Base-by-base conservation (phyloP, 2,888 invertebrate genomes). In the Dolomedes plantarius region DNA sequence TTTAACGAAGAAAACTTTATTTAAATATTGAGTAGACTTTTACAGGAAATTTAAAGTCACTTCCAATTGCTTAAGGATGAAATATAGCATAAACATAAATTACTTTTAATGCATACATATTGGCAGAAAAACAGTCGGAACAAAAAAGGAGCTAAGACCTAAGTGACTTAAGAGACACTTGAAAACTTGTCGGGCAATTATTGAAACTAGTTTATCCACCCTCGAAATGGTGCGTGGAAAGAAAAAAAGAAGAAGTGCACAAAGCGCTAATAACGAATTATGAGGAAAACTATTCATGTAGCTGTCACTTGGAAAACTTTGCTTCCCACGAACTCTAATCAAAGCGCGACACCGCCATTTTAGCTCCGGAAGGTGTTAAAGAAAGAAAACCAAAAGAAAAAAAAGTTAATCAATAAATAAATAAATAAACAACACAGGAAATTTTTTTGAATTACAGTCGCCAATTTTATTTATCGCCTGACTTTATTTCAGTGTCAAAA, bases 141-240 rank as follows among this genome's bases (percentile, higher is more conserved):
- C n/a, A n/a, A n/a, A n/a, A n/a, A n/a, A n/a, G n/a, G n/a, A n/a
- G n/a, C n/a, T n/a, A n/a, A n/a, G 36, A 36, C 6, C 36, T 36
- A 23, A 56, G 6, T 56, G 23, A 16, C 46, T 46, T 46, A 13
- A 2, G 27, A 72, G 65, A 16, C n/a, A 13, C 67, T 50, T n/a
- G 28, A 75, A 56, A 65, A 76, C 62, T 69, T 65, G 27, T 56
- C 28, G 41, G 65, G 46, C 72, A 77, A 85, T 85, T 85, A 77
- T 28, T 39, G 65, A 67, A 77, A 77, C 67, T 23, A 67, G 83
- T 77, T 85, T 73, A 50, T 73, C 72, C 83, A 50, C 83, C 83
- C 83, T 39, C 83, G 39, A 77, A 77, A 11, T 11, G 39, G 31
- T 68, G 16, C 16, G 16, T 13, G 16, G 41, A 2, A 16, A 46